phyloP scores from a whole-genome alignment of 2,888 invertebrate genomes.

The Spialia ferax region DNA sequence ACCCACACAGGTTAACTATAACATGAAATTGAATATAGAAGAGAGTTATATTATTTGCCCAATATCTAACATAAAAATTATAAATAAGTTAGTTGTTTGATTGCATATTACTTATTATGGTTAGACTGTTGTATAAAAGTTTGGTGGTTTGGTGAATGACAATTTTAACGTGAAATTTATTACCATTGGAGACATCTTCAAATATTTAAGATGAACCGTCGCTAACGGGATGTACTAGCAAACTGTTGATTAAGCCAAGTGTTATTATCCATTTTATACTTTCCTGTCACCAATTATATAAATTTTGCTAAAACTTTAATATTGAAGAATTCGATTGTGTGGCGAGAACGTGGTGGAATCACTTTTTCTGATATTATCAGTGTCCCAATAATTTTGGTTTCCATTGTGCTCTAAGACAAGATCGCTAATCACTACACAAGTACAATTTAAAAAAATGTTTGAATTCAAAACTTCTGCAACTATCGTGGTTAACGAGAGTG shows the following conservation, averaged over 20 bases:
- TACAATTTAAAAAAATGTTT: conserved; percentile 27
- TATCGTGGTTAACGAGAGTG: not conserved
- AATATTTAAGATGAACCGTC: conserved; percentile 69
- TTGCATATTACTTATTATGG: too few relatives aligned
- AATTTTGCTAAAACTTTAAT: conserved; percentile 68
- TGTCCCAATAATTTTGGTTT: conserved; percentile 42
- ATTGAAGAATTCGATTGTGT: conserved; percentile 52
- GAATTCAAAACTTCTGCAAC: conserved; percentile 15
- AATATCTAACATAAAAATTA: too few relatives aligned
- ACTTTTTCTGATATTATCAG: conserved; percentile 46
- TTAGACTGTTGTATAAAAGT: too few relatives aligned
- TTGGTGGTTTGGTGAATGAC: too few relatives aligned
- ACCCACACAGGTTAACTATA: too few relatives aligned
- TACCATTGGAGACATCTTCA: conserved; percentile 72
- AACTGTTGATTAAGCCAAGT: conserved; percentile 72
- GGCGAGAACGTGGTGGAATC: conserved; percentile 60
- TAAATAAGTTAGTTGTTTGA: too few relatives aligned
- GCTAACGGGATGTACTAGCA: conserved; percentile 67
- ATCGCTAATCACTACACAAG: conserved; percentile 33
- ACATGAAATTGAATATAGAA: too few relatives aligned
- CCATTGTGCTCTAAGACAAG: conserved; percentile 39
- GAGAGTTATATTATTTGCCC: too few relatives aligned
- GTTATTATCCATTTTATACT: conserved; percentile 80
- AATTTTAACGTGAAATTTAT: conserved; percentile 14
- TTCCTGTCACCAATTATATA: conserved; percentile 78